Evolutionary conservation across 1,140 invertebrate genomes (phyloP), one percentile per base, ranked within the genome.

Genomic region (Drosophila malerkotliana): DNA sequence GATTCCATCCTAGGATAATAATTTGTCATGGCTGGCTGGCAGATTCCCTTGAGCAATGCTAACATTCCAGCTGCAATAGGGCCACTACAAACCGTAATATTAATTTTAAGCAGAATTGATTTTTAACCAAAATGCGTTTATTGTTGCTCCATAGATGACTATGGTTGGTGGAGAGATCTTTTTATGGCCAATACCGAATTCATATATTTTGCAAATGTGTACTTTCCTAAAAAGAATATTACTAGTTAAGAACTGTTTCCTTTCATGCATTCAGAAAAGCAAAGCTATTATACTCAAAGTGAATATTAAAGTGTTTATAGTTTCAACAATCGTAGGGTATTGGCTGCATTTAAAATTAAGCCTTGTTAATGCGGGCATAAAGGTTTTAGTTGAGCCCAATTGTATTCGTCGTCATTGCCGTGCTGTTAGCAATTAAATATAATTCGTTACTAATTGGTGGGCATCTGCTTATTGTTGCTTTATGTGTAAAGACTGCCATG

Each of bases 21-120:
- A 41, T 47, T 55, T 39, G 68, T 51, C 30, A 39, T 55, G 24
- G 66, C 62, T 68, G 64, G 64, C 61, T 69, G 62, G 49, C 62
- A 47, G 63, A 69, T 56, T 69, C 30, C 62, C 64, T 60, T 52
- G 32, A 45, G 54, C 51, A 80, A 76, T 63, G 57, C 59, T 67
- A 69, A 88, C 83, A 88, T 88, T 88, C 83, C 83, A 87, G 62
- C 82, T 74, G 67, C 59, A 84, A 61, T 61, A 73, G 44, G 48
- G 67, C 56, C 37, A 52, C 60, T 55, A 66, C 26, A 45, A 41
- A 34, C 15, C 21, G 48, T 54, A 49, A 54, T 30, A 34, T 58
- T 12, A 15, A 58, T 21, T 47, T 52, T 54, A 57, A 80, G 48
- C 64, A 61, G 63, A 53, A 60, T 41, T 52, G 58, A 47, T 61